These are phyloP conservation scores for Oreamnos americanus DNA, from an alignment of 2,113 vertebrate species.

Conservation along the genomic window DNA sequence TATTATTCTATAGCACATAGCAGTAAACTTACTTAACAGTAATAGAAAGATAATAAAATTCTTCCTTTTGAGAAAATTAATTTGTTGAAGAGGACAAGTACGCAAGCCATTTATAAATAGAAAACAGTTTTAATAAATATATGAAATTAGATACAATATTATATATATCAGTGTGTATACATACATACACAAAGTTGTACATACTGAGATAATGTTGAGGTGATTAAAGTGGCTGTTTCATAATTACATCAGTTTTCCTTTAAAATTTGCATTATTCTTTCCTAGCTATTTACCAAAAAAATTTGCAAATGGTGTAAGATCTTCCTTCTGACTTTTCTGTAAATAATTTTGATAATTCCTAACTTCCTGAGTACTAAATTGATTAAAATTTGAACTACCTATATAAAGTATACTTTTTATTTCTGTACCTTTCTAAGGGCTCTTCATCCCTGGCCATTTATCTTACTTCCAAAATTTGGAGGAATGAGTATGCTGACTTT, in stretches of 20 bases:
- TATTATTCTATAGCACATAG: background rate
- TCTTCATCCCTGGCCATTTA: background rate
- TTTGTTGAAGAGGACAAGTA: background rate
- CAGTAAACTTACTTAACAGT: constrained; percentile 18
- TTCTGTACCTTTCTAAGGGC: background rate
- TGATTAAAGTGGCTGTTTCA: background rate
- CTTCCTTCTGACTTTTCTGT: background rate
- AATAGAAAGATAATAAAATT: background rate
- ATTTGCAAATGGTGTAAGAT: background rate
- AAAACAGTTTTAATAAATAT: background rate
- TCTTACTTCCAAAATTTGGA: background rate
- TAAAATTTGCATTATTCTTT: background rate
- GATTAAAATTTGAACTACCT: background rate
- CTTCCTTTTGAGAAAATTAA: background rate
- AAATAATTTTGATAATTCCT: background rate
- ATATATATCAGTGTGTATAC: background rate
- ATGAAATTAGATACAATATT: background rate
- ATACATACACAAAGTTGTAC: background rate
- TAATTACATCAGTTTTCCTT: background rate
- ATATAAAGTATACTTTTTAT: background rate
- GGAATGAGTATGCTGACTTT: background rate
- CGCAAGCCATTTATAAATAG: background rate
- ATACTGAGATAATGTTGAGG: background rate
- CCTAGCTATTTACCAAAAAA: background rate
- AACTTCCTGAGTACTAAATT: background rate